These are phyloP conservation scores for Pollimyrus isidori DNA, from an alignment of 2,113 vertebrate species.

Conservation along the genomic window DNA sequence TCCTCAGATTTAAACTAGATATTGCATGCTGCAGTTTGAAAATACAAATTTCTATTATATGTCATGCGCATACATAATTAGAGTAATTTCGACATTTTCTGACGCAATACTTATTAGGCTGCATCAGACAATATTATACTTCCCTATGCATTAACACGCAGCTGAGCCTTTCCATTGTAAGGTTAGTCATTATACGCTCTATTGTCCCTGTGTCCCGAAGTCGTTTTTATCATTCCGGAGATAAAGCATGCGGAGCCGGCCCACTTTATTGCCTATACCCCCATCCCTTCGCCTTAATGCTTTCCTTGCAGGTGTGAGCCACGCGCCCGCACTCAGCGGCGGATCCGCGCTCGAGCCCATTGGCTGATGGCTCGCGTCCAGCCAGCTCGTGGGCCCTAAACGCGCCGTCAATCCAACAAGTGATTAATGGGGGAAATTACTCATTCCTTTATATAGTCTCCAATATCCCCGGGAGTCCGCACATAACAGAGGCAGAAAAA, in stretches of 20 bases:
- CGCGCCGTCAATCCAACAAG: conserved; percentile 42
- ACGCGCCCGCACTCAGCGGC: conserved; percentile 56
- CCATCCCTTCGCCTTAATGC: background rate
- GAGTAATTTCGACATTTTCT: background rate
- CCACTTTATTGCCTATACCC: background rate
- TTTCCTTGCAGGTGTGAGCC: conserved; percentile 61
- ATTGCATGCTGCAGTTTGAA: background rate
- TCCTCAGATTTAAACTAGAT: background rate
- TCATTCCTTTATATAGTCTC: conserved; percentile 52
- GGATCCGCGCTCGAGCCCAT: conserved; percentile 43
- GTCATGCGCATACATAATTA: background rate
- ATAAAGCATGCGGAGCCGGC: background rate
- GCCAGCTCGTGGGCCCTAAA: conserved; percentile 23
- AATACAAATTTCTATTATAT: background rate
- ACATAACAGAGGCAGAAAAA: conserved; percentile 47
- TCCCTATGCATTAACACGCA: background rate
- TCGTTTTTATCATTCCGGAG: conserved; percentile 8
- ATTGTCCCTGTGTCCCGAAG: background rate
- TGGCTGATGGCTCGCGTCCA: conserved; percentile 49
- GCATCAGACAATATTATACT: background rate
- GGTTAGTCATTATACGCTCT: conserved; percentile 10
- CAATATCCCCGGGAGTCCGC: conserved; percentile 39
- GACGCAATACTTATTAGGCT: background rate
- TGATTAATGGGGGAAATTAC: conserved; percentile 69
- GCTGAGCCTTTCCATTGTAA: background rate